A percentile compares a stretch with the other conserved stretches of the same genome.
Conservation (phyloP, 64 coral and sea anemone species). For the Stichodactyla mertensii region DNA sequence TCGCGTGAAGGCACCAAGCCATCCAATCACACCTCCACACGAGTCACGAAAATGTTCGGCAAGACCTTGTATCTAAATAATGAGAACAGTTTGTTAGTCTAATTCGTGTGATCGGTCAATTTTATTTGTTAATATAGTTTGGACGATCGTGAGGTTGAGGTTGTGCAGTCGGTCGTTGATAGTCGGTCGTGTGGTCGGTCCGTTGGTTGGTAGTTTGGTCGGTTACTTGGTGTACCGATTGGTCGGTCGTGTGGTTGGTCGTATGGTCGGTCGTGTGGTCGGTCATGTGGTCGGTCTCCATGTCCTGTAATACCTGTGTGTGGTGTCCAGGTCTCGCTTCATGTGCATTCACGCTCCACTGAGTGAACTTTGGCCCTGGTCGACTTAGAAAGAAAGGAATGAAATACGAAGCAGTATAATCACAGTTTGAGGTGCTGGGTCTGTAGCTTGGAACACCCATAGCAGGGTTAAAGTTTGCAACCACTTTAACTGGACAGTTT, state of each 20-base stretch:
- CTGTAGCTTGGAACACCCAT: constrained; percentile 68
- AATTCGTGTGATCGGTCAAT: too few species aligned
- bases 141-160: neutral
- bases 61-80: constrained; percentile 55
- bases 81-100: neutral
- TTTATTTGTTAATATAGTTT: too few species aligned
- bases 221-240: neutral
- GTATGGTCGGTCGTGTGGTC: neutral
- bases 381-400: constrained; percentile 66
- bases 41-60: constrained; percentile 67
- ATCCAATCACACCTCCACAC: constrained; percentile 58
- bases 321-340: constrained; percentile 89
- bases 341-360: constrained; percentile 85
- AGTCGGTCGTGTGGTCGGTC: neutral
- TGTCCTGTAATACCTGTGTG: constrained; percentile 54
- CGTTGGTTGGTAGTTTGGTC: neutral
- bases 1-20: constrained; percentile 47
- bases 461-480: constrained; percentile 55
- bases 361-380: constrained; percentile 58
- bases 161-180: neutral
- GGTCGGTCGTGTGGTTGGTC: neutral
- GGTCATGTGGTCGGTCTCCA: neutral
- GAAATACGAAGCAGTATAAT: constrained; percentile 45
- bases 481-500: constrained; percentile 69
- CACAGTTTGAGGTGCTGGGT: constrained; percentile 7